Base-by-base conservation (phyloP, 2,113 vertebrate genomes). In the Atherinomorus stipes region DNA sequence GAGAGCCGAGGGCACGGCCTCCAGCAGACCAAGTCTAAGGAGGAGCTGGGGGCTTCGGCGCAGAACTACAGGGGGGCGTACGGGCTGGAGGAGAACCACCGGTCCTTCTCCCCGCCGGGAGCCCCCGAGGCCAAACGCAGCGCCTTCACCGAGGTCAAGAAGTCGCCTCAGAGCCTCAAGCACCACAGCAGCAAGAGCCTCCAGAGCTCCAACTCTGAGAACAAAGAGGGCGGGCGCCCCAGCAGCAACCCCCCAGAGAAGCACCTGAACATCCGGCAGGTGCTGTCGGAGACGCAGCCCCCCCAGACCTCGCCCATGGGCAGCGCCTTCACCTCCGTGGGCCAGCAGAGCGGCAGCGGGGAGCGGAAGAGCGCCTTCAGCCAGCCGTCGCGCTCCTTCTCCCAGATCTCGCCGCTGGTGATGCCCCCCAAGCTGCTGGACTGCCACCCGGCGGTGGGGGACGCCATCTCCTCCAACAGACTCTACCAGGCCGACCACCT, bases 61-160 rank as follows among this genome's bases (percentile, higher is more conserved):
- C 96, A 96, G 89, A 94, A 96, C 64, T 97, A 95, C 91, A 77
- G 96, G 7, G 96, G 96, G 19, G 95, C 91, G 28, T 98, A 96
- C 63, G 95, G 95, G 31, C 76, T 97, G 65, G 96, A 98, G 34
- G 96, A 97, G 60, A 93, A 92, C 84, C 93, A 94, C 44, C 90
- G 94, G 73, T 54, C 95, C 16, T 95, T 96, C 73, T 93, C 93
- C 0, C 94, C 96, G 0, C 93, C 95, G 19, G 90, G 92, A 49
- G 89, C 95, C 26, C 53, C 80, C 0, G 96, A 96, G 76, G 93
- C 89, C 34, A 99, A 99, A 75, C 93, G 96, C 76, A 99, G 97
- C 92, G 97, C 97, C 70, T 99, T 99, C 91, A 96, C 96, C 15
- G 97, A 98, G 84, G 97, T 98, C 80, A 97, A 96, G 90, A 97